Base-by-base conservation (phyloP, 2,888 invertebrate species). In the Diarsia brunnea region DNA sequence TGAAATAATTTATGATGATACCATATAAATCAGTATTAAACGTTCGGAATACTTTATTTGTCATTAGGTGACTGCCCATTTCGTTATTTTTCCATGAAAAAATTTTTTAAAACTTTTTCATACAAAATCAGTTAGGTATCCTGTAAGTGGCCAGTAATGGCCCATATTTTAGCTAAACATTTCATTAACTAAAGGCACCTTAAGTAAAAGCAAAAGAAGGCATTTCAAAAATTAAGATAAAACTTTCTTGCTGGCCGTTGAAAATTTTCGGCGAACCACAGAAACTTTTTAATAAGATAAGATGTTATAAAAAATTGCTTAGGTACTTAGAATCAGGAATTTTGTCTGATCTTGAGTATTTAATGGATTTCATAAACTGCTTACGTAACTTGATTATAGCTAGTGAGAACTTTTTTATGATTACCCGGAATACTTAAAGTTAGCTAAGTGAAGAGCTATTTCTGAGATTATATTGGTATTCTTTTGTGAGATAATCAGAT, bases 241-340 rank as follows among this genome's bases (percentile, higher is more conserved):
- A 84, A 85, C 75, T 81, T 83, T 73, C 71, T 68, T 69, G 78
- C 81, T 70, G 67, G 70, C 63, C 43, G 67, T 68, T 76, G 55
- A 68, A 76, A 87, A 82, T 68, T 21, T 68, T 79, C 73, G 69
- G 75, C 70, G n/a, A 58, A 68, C 85, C 84, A 79, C 76, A 63
- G 43, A 86, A 91, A 90, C 87, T 90, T 91, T 89, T 84, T 89
- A 89, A 91, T 89, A 89, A 87, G 89, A 91, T 90, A 89, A 89
- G 78, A 88, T 81, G 78, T 87, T 87, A 85, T 84, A 85, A 87
- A 90, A 89, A 85, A 84, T 73, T 87, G 86, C 88, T 89, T 84
- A 79, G 75, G 43, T 79, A 85, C 87, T 86, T 82, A 87, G 75
- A 77, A 89, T 87, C 84, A 84, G 75, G 84, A 83, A 88, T 84